phyloP scores from a whole-genome alignment of 1,140 invertebrate genomes.

The Apis mellifera region DNA sequence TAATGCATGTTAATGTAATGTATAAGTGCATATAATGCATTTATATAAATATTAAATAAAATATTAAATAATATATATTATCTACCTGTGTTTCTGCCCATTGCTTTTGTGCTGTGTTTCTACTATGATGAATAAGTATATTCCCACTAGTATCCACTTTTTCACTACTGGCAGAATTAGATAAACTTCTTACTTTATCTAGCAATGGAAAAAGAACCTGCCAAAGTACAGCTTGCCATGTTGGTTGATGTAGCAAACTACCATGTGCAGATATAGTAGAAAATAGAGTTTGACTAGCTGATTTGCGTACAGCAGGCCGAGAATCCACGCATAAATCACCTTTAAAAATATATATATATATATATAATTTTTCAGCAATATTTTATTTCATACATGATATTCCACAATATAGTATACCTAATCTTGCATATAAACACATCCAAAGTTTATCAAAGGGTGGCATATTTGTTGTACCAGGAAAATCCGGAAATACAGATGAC shows the following conservation, averaged over 20 bases:
- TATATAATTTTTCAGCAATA: not conserved
- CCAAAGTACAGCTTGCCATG: slow-evolving; percentile 95
- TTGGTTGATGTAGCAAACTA: slow-evolving; percentile 90
- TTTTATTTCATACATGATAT: not conserved
- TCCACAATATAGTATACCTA: slow-evolving; percentile 81
- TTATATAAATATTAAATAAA: not conserved
- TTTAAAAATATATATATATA: slow-evolving; percentile 63
- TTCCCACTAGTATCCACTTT: slow-evolving; percentile 96
- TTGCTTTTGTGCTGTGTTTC: slow-evolving; percentile 99
- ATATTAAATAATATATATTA: not conserved
- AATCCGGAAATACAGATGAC: slow-evolving; percentile 89
- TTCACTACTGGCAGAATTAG: slow-evolving; percentile 95
- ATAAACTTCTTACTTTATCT: slow-evolving; percentile 94
- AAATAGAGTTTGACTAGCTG: slow-evolving; percentile 98
- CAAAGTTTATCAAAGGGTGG: slow-evolving; percentile 96
- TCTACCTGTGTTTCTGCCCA: slow-evolving; percentile 98
- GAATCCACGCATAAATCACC: slow-evolving; percentile 97
- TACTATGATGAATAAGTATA: slow-evolving; percentile 98
- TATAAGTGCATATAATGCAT: not conserved
- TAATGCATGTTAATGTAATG: not conserved
- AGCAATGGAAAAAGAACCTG: slow-evolving; percentile 97
- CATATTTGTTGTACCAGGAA: slow-evolving; percentile 91
- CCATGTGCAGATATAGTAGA: slow-evolving; percentile 98
- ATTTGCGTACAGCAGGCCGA: slow-evolving; percentile 97
- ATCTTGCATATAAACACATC: slow-evolving; percentile 96